Evolutionary conservation across 1,140 invertebrate genomes (phyloP).

Genomic region (Stenopsyche tienmushanensis): DNA sequence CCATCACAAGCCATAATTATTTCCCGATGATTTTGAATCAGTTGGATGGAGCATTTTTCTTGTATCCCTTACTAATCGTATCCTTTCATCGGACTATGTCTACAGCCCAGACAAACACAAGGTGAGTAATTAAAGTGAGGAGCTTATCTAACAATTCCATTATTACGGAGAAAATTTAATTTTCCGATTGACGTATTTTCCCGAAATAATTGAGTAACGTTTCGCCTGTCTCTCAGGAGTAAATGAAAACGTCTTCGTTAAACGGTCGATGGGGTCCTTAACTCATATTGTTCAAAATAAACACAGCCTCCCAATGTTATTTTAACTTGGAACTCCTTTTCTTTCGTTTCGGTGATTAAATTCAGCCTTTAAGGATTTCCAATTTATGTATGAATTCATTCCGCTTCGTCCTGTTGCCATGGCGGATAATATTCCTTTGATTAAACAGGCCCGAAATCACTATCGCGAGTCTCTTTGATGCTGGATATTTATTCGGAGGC

Average conservation of each 20-base stretch:
- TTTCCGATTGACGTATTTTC: conserved; percentile 25
- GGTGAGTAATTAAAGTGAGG: conserved; percentile 20
- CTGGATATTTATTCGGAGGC: no score
- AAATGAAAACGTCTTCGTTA: conserved; percentile 11
- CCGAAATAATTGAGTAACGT: conserved; percentile 17
- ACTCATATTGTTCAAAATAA: conserved; percentile 20
- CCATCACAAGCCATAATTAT: no score
- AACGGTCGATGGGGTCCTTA: not conserved
- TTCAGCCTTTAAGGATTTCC: conserved; percentile 13
- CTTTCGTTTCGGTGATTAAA: conserved; percentile 8
- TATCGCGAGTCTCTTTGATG: no score
- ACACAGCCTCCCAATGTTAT: conserved; percentile 4
- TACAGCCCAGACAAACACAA: conserved; percentile 1
- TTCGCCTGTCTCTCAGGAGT: not conserved
- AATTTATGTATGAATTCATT: no score
- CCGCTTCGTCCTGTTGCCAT: no score
- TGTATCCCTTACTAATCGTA: no score
- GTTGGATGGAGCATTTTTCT: no score
- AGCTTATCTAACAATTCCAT: conserved; percentile 17
- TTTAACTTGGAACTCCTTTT: conserved; percentile 7
- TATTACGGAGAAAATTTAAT: conserved; percentile 23
- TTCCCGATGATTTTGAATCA: no score
- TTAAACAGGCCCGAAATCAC: no score
- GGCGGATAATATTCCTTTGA: no score
- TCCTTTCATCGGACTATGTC: no score